These are phyloP conservation scores for Fistularia commersonii DNA, from an alignment of 2,797 vertebrate species.

Conservation along the genomic window DNA sequence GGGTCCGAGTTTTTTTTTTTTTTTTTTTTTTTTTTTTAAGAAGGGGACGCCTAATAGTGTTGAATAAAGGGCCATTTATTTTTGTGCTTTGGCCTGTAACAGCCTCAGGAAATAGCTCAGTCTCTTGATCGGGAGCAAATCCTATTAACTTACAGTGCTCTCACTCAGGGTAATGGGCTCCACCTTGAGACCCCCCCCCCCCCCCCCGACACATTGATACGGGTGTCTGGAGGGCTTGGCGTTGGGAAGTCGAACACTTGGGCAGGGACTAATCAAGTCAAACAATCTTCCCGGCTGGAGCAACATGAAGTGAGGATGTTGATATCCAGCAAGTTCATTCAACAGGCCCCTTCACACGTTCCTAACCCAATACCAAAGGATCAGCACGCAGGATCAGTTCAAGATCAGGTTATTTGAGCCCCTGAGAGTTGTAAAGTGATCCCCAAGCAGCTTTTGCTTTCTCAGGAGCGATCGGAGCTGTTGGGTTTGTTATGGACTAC, in stretches of 20 bases:
- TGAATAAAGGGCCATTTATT: slow-evolving; percentile 79
- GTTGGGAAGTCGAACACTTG: slow-evolving; percentile 59
- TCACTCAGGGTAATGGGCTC: slow-evolving; percentile 74
- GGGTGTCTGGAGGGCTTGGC: slow-evolving; percentile 62
- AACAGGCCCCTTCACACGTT: slow-evolving; percentile 74
- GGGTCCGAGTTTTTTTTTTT: slow-evolving; percentile 18
- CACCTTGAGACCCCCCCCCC: slow-evolving; percentile 60
- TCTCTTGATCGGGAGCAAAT: slow-evolving; percentile 76
- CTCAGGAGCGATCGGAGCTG: slow-evolving; percentile 68
- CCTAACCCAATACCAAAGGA: slow-evolving; percentile 71
- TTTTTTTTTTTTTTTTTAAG: slow-evolving; percentile 7
- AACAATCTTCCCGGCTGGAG: slow-evolving; percentile 65
- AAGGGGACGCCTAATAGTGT: slow-evolving; percentile 52
- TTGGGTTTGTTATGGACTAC: slow-evolving; percentile 52
- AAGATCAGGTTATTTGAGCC: slow-evolving; percentile 75
- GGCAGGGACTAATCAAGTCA: slow-evolving; percentile 71
- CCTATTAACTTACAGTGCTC: slow-evolving; percentile 77
- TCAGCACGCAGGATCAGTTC: slow-evolving; percentile 69
- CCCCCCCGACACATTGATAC: slow-evolving; percentile 67
- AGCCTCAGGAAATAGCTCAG: slow-evolving; percentile 75
- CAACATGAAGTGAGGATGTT: slow-evolving; percentile 70
- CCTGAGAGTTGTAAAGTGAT: slow-evolving; percentile 78
- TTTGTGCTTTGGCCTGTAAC: slow-evolving; percentile 76
- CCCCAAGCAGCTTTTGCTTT: slow-evolving; percentile 70
- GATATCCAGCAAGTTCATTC: slow-evolving; percentile 69